These are phyloP conservation scores for Phyllotreta striolata DNA, from an alignment of 2,888 invertebrate species.

Conservation along the genomic window DNA sequence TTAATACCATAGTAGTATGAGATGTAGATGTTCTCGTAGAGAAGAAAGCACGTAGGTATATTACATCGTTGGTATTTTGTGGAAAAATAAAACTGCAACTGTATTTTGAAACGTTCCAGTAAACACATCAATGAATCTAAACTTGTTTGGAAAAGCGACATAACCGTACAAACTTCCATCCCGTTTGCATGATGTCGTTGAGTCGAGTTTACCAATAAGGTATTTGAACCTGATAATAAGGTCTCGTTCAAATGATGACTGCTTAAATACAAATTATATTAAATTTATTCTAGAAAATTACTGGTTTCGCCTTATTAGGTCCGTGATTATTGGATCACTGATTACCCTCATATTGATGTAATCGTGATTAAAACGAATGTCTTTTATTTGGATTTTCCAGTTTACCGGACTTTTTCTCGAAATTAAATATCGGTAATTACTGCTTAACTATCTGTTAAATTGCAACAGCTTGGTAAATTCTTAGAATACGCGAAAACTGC, in stretches of 20 bases:
- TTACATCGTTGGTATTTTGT: no score
- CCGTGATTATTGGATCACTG: background rate
- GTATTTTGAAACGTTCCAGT: no score
- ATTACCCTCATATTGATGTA: constrained; percentile 17
- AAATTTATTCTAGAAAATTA: constrained; percentile 13
- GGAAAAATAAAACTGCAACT: no score
- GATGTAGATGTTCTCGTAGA: no score
- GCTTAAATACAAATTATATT: constrained; percentile 17
- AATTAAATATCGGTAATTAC: background rate
- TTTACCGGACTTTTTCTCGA: background rate
- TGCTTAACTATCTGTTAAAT: background rate
- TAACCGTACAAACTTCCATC: no score
- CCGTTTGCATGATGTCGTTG: no score
- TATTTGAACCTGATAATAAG: constrained; percentile 15
- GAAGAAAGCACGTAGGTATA: no score
- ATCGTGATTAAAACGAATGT: constrained; percentile 10
- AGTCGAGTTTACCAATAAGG: background rate
- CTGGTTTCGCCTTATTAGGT: constrained; percentile 9
- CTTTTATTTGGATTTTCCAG: constrained; percentile 13
- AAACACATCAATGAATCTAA: no score
- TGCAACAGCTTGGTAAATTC: no score
- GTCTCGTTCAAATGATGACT: constrained; percentile 5
- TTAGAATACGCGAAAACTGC: no score
- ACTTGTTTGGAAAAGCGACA: no score
- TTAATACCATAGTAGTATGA: no score